phyloP scores from a whole-genome alignment of 2,113 vertebrate species.

The Grammomys dolichurus region DNA sequence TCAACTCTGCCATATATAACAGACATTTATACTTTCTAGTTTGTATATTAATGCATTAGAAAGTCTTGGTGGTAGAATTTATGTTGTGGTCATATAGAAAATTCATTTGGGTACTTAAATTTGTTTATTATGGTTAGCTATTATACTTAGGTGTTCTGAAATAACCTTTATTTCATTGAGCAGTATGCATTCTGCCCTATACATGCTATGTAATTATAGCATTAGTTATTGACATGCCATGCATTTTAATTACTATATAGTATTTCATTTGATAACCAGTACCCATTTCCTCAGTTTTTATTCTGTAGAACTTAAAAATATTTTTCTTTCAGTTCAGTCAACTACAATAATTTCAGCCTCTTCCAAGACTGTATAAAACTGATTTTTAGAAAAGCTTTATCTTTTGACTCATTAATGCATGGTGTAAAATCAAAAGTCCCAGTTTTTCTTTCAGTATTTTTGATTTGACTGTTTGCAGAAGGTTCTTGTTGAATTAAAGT shows the following conservation, averaged over 20 bases:
- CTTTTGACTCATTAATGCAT: slow-evolving; percentile 1
- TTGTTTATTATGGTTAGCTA: slow-evolving; percentile 48
- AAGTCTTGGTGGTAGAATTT: slow-evolving; percentile 39
- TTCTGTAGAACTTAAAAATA: background rate
- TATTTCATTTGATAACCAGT: background rate
- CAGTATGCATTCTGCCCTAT: background rate
- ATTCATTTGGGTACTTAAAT: background rate
- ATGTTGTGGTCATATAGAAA: background rate
- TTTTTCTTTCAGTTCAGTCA: background rate
- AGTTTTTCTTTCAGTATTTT: slow-evolving; percentile 28
- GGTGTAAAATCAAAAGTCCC: slow-evolving; percentile 41
- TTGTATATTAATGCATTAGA: slow-evolving; percentile 15
- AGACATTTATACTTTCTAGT: background rate
- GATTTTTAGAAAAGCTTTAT: slow-evolving; percentile 20
- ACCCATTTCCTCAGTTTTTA: slow-evolving; percentile 1
- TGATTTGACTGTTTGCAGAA: background rate
- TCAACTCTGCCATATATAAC: background rate
- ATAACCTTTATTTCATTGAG: background rate
- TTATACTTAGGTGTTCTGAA: slow-evolving; percentile 38
- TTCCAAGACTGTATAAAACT: background rate
- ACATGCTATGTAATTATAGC: background rate
- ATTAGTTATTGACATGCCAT: background rate
- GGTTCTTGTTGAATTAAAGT: background rate
- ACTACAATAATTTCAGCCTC: background rate
- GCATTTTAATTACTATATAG: slow-evolving; percentile 35